Conservation (phyloP, 2,797 vertebrate species). For the Heterohyrax brucei region DNA sequence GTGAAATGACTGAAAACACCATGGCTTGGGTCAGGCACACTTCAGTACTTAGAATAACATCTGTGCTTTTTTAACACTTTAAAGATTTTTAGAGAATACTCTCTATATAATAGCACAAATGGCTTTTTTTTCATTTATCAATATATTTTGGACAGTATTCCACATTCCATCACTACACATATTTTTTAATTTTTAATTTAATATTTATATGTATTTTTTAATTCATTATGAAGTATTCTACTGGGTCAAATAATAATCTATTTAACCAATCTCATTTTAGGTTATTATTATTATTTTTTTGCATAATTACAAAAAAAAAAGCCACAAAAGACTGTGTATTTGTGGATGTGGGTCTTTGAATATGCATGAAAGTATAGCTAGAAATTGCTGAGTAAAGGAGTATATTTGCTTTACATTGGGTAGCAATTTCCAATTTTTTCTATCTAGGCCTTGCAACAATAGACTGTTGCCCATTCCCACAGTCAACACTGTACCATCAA, state of each 20-base stretch:
- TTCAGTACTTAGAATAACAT: no score
- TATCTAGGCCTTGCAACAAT: background rate
- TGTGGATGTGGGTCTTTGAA: slow-evolving; percentile 21
- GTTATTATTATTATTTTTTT: background rate
- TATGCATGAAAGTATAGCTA: background rate
- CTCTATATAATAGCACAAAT: background rate
- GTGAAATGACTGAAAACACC: no score
- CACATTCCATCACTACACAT: background rate
- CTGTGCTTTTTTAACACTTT: no score
- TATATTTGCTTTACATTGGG: slow-evolving; percentile 47
- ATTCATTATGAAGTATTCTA: background rate
- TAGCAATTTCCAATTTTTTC: slow-evolving; percentile 40
- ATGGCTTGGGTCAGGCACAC: no score
- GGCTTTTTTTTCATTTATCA: background rate
- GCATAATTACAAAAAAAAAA: background rate
- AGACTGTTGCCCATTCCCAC: background rate
- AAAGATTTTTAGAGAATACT: background rate
- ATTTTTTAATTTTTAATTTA: slow-evolving; percentile 4
- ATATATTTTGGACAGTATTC: background rate
- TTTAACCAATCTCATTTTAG: slow-evolving; percentile 30
- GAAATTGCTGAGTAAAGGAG: background rate
- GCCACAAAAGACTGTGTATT: background rate
- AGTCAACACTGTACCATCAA: background rate
- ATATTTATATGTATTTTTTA: background rate
- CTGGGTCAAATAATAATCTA: background rate